phyloP scores from a whole-genome alignment of 2,113 vertebrate genomes.

The Paedocypris sp. region DNA sequence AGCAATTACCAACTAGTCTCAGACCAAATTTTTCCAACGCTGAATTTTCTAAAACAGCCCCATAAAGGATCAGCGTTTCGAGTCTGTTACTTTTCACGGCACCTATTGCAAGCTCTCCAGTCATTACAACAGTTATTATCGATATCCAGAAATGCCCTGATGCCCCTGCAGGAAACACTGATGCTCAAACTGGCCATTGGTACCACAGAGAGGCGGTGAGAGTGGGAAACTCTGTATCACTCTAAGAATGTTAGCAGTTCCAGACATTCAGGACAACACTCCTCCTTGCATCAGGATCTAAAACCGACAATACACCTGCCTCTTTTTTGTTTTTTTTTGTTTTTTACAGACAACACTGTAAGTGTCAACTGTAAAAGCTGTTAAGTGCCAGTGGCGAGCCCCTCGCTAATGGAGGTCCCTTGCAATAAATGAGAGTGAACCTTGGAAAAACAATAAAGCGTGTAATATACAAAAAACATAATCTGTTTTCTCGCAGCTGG shows the following conservation, averaged over 20 bases:
- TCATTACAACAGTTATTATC: slow-evolving; percentile 37
- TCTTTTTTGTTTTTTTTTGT: no score
- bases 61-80: no score
- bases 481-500: slow-evolving; percentile 2
- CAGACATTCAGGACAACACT: neutral
- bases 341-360: slow-evolving; percentile 6
- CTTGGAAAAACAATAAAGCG: slow-evolving; percentile 7
- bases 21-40: no score
- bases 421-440: neutral
- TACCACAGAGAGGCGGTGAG: slow-evolving; percentile 1
- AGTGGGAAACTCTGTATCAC: neutral
- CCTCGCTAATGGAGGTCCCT: slow-evolving; percentile 9
- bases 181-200: slow-evolving; percentile 21
- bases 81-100: neutral
- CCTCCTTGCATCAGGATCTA: neutral
- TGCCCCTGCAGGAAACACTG: slow-evolving; percentile 21
- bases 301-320: slow-evolving; percentile 16
- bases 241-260: neutral
- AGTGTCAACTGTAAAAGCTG: slow-evolving; percentile 13
- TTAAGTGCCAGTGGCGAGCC: neutral
- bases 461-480: slow-evolving; percentile 11
- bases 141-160: slow-evolving; percentile 10
- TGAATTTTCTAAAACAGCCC: no score
- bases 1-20: no score
- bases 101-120: neutral